A percentile compares a stretch with the other conserved stretches of the same genome.
These are phyloP conservation scores for Sorex araneus DNA, from an alignment of 2,113 vertebrate species.

Conservation along the genomic window DNA sequence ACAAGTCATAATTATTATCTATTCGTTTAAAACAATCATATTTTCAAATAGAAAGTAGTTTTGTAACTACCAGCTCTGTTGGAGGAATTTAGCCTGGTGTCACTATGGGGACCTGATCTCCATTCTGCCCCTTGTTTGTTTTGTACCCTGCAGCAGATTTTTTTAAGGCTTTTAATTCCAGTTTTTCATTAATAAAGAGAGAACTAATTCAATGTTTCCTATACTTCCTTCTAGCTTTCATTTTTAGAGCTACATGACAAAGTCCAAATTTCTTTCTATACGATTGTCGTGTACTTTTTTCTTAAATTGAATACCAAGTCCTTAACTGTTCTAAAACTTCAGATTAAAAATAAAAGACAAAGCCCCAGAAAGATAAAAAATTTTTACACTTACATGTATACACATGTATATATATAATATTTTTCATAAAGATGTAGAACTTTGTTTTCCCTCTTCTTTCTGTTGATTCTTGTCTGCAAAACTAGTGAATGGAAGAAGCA, in stretches of 20 bases:
- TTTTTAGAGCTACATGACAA: background rate
- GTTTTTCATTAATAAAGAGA: slow-evolving; percentile 7
- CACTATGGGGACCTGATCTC: background rate
- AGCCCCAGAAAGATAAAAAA: background rate
- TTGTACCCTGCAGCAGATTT: background rate
- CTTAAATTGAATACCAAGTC: background rate
- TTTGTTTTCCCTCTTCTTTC: background rate
- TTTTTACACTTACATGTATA: background rate
- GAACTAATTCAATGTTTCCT: background rate
- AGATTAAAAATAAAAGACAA: background rate
- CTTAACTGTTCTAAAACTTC: background rate
- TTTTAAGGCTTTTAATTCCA: background rate
- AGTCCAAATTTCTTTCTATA: slow-evolving; percentile 18
- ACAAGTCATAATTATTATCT: background rate
- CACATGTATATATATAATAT: background rate
- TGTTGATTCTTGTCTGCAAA: background rate
- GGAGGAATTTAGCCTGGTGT: background rate
- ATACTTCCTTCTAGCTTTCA: background rate
- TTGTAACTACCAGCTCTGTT: background rate
- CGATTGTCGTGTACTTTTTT: background rate
- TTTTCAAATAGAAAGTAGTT: background rate
- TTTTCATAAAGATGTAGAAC: background rate
- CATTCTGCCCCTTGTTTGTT: background rate
- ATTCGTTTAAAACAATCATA: background rate
- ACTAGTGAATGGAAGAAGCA: background rate